These are phyloP conservation scores for Leptopilina boulardi DNA, from an alignment of 1,140 invertebrate species.

Conservation along the genomic window DNA sequence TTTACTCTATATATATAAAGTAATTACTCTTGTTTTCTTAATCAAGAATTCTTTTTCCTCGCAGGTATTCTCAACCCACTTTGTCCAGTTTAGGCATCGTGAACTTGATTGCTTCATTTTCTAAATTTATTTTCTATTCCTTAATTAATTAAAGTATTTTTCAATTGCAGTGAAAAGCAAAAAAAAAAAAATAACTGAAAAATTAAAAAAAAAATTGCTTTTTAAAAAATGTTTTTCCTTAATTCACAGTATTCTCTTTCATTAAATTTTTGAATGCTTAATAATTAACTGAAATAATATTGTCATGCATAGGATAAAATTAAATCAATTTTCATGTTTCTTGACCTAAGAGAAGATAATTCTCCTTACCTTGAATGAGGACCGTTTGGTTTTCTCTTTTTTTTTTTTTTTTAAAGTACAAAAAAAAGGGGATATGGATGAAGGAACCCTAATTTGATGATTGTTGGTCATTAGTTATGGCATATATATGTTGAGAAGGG, in stretches of 20 bases:
- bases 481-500: not conserved
- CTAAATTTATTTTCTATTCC: slow-evolving; percentile 6
- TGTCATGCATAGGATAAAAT: not conserved
- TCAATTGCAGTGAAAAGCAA: not conserved
- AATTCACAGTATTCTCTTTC: not conserved
- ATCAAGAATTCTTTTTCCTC: slow-evolving; percentile 5
- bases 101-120: slow-evolving; percentile 30
- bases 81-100: not conserved
- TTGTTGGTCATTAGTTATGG: not conserved
- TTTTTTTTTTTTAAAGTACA: not conserved
- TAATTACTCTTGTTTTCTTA: not conserved
- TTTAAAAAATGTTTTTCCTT: not conserved
- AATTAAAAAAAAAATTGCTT: not conserved
- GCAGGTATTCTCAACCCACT: not conserved
- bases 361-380: not conserved
- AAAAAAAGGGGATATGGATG: not conserved
- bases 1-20: slow-evolving; percentile 12
- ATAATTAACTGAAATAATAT: not conserved
- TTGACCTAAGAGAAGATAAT: not conserved
- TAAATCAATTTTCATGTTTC: not conserved
- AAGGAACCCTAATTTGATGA: not conserved
- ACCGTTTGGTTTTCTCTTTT: no score
- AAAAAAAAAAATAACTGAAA: not conserved
- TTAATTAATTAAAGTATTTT: not conserved
- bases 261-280: no score